A percentile compares a stretch with the other conserved stretches of the same genome.
Conservation (phyloP, 2,888 invertebrate genomes). For the Cerceris ruficornis region DNA sequence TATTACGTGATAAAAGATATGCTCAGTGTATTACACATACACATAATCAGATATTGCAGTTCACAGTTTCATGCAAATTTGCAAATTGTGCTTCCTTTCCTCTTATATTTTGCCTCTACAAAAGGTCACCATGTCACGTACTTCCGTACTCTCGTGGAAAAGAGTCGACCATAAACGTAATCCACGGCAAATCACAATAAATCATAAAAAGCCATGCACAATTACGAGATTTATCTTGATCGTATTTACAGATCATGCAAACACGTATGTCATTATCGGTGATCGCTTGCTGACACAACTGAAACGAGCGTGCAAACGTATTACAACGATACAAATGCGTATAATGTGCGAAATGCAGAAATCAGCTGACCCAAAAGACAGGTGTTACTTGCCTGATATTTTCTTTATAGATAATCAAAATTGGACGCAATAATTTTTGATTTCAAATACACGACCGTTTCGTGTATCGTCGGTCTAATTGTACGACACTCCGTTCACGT, state of each 20-base stretch:
- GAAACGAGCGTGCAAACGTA: slow-evolving; percentile 15
- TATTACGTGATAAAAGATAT: not conserved
- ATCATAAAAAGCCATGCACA: slow-evolving; percentile 35
- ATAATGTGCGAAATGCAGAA: slow-evolving; percentile 27
- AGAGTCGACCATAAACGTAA: slow-evolving; percentile 2
- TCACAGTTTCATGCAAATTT: too few relatives aligned
- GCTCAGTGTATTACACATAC: not conserved
- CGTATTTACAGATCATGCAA: slow-evolving; percentile 22
- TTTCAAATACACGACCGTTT: slow-evolving; percentile 24
- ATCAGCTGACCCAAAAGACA: slow-evolving; percentile 36
- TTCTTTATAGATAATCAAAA: slow-evolving; percentile 28
- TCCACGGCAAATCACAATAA: slow-evolving; percentile 5
- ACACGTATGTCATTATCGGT: slow-evolving; percentile 26
- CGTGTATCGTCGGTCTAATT: slow-evolving; percentile 25
- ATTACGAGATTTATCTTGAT: slow-evolving; percentile 27
- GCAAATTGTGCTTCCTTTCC: not conserved
- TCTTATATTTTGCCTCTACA: not conserved
- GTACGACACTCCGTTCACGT: slow-evolving; percentile 9
- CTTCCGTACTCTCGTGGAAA: not conserved
- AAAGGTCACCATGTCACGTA: slow-evolving; percentile 7
- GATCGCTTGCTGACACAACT: slow-evolving; percentile 11
- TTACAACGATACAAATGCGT: slow-evolving; percentile 5
- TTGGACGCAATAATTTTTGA: slow-evolving; percentile 15
- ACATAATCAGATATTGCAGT: not conserved
- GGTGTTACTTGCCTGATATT: slow-evolving; percentile 45